Base-by-base conservation (phyloP, 2,797 vertebrate genomes). In the Coreius guichenoti region DNA sequence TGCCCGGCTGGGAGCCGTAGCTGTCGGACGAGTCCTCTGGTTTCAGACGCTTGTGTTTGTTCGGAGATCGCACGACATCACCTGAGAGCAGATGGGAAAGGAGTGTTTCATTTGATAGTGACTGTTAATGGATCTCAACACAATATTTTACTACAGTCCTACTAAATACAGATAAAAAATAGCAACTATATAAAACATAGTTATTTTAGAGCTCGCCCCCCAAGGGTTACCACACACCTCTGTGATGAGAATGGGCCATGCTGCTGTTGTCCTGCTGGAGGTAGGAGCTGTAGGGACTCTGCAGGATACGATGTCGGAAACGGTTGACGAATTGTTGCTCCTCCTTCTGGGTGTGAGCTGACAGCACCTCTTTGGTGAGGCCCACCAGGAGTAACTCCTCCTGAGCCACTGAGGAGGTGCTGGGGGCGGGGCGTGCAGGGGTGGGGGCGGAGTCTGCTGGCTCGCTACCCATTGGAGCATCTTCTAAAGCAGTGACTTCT, bases 301-400 rank as follows among this genome's bases (percentile, higher is more conserved):
- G 95, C 82, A 97, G 92, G 88, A 97, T 95, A 80, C 94, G 95
- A 86, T 96, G 94, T 12, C 86, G 93, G 90, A 98, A 96, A 26
- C 93, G 93, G 86, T 97, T 96, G 45, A 97, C 95, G 0, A 97
- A 97, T 79, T 96, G 94, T 89, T 96, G 96, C 84, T 98, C 97
- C 76, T 98, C 97, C 84, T 96, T 97, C 88, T 97, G 96, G 0
- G 96, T 98, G 91, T 98, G 97, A 16, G 96, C 96, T 0, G 96
- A 98, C 65, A 98, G 91, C 0, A 95, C 95, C 86, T 97, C 94
- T 81, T 96, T 97, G 1, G 97, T 97, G 73, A 98, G 95, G 14
- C 96, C 96, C 13, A 96, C 72, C 5, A 93, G 91, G 77, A 88
- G 91, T 14, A 94, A 90, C 70, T 95, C 96, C 84, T 96, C 96